These are phyloP conservation scores for Ailuropoda melanoleuca DNA, from an alignment of 2,113 vertebrate genomes.

Conservation along the genomic window DNA sequence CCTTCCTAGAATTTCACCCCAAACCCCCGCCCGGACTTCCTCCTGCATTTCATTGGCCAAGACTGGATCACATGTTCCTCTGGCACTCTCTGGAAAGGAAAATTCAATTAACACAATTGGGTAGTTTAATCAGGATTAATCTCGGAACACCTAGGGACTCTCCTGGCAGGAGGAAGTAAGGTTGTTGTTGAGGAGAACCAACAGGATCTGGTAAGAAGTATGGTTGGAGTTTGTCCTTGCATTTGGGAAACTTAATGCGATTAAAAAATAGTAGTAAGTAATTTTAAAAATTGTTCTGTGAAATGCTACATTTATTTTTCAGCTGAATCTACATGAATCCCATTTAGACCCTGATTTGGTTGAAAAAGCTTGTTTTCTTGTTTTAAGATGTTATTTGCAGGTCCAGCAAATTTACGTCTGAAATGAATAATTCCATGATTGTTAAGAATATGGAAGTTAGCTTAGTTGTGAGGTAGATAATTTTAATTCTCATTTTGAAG, in stretches of 20 bases:
- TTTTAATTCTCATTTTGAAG: neutral
- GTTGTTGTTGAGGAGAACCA: neutral
- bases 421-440: neutral
- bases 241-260: neutral
- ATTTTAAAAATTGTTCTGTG: neutral
- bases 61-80: neutral
- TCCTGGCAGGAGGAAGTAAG: neutral
- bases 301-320: neutral
- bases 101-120: neutral
- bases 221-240: neutral
- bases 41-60: neutral
- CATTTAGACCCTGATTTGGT: neutral
- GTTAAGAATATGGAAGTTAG: neutral
- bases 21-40: neutral
- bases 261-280: neutral
- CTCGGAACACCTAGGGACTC: too few relatives aligned
- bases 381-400: neutral
- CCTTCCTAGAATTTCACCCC: neutral
- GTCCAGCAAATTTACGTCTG: neutral
- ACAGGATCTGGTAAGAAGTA: neutral
- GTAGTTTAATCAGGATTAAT: neutral
- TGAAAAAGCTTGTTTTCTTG: neutral
- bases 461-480: neutral
- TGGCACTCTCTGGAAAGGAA: neutral
- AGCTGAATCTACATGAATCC: neutral